Evolutionary conservation across 2,888 invertebrate species (phyloP).

Genomic region (Leucozona laternaria): DNA sequence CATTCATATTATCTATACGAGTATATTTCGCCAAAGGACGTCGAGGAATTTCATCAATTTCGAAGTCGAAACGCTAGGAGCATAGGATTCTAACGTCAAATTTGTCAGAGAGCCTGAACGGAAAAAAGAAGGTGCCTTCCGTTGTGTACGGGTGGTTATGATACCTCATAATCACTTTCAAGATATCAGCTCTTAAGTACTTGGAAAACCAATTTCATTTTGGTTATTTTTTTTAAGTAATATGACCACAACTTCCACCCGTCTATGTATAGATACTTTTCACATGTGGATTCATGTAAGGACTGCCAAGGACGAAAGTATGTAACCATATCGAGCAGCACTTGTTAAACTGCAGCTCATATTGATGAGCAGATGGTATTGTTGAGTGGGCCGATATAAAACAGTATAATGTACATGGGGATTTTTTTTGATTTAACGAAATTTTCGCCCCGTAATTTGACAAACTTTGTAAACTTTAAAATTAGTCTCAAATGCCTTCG

Average conservation of each 20-base stretch:
- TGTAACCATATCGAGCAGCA: slow-evolving; percentile 1
- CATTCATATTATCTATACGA: slow-evolving; percentile 74
- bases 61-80: slow-evolving; percentile 29
- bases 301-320: neutral
- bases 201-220: slow-evolving; percentile 48
- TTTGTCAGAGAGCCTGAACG: slow-evolving; percentile 31
- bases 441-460: slow-evolving; percentile 30
- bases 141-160: neutral
- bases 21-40: slow-evolving; percentile 70
- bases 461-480: slow-evolving; percentile 39
- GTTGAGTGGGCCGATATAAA: slow-evolving; percentile 2
- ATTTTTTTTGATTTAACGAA: slow-evolving; percentile 16
- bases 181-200: slow-evolving; percentile 45
- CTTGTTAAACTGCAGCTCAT: slow-evolving; percentile 7
- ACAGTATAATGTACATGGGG: neutral
- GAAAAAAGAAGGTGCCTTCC: slow-evolving; percentile 5
- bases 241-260: slow-evolving; percentile 11
- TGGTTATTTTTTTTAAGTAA: slow-evolving; percentile 20
- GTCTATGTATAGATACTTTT: slow-evolving; percentile 30
- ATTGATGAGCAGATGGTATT: slow-evolving; percentile 21
- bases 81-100: slow-evolving; percentile 40
- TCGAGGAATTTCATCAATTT: slow-evolving; percentile 71
- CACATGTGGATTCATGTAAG: neutral
- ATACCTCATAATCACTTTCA: slow-evolving; percentile 51
- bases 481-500: slow-evolving; percentile 53